Evolutionary conservation across 1,140 invertebrate genomes (phyloP), one percentile per base, ranked within the genome.

Genomic region (Drosophila sp.): DNA sequence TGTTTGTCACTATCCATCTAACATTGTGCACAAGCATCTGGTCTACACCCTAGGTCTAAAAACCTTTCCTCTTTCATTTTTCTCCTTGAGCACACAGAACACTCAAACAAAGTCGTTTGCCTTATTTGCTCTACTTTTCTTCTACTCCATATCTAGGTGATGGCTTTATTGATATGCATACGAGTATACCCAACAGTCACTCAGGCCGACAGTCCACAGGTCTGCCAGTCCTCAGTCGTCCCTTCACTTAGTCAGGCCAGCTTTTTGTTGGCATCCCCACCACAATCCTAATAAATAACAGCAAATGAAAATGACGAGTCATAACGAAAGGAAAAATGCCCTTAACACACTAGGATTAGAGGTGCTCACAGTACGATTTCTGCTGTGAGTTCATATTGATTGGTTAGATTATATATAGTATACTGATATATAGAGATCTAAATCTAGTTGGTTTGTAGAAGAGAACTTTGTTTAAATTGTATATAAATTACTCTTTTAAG

Each of bases 81-180:
- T 38, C 35, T 38, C 10, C 35, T 38, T 23, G 17, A 27, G 33
- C 29, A 17, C 60, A 30, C 56, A 47, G 1, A 47, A 30, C 30
- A 35, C 32, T 33, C 41, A 67, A 66, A 50, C 32, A 58, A 73
- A 76, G 40, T 76, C 75, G 54, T 56, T 62, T 56, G 69, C 66
- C 75, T 55, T 62, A 70, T 74, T 85, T 85, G 81, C 67, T 80
- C 81, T 63, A 86, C 74, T 72, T 85, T 78, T 60, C 54, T 54
- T 33, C 32, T 44, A 29, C 63, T 55, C 47, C 56, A 47, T 47
- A 71, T 66, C 81, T 80, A 74, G 84, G 73, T 77, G 79, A 82
- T 86, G 83, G 72, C 56, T 71, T 73, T 86, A 86, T 86, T 85
- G 80, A 87, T 83, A 79, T 86, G 79, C 72, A 87, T 83, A 17